phyloP scores from a whole-genome alignment of 2,113 vertebrate species.

The Camelus bactrianus region DNA sequence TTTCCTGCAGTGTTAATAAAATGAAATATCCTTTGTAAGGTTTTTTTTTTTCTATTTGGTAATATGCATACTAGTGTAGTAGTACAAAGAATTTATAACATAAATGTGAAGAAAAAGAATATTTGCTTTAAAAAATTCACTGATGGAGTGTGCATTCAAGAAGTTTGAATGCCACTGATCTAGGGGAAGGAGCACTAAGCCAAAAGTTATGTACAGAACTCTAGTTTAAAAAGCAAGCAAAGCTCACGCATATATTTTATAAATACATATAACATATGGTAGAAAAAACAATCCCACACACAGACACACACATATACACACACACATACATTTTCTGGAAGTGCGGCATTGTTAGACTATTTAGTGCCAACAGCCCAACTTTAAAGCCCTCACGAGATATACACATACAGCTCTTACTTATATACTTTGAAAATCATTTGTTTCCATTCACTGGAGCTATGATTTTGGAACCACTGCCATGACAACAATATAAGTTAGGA shows the following conservation, averaged over 20 bases:
- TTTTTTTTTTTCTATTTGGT: background rate
- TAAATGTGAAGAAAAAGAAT: background rate
- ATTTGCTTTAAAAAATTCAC: background rate
- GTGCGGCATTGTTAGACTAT: background rate
- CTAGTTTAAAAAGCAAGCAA: background rate
- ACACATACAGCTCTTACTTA: background rate
- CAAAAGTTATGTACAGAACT: background rate
- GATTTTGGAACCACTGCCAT: background rate
- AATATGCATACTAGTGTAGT: background rate
- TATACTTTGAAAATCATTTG: background rate
- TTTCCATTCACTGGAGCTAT: background rate
- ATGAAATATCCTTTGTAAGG: background rate
- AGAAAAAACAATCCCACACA: background rate
- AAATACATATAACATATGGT: background rate
- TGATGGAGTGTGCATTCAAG: background rate
- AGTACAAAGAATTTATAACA: background rate
- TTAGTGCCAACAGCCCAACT: background rate
- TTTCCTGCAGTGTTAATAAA: background rate
- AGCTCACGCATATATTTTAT: background rate
- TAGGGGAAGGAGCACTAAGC: background rate
- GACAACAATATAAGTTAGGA: slow-evolving; percentile 55
- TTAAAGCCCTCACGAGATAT: background rate
- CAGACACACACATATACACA: background rate
- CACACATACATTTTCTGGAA: background rate
- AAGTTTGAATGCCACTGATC: background rate